Base-by-base conservation (phyloP, 1,140 invertebrate genomes). In the Portunus trituberculatus region DNA sequence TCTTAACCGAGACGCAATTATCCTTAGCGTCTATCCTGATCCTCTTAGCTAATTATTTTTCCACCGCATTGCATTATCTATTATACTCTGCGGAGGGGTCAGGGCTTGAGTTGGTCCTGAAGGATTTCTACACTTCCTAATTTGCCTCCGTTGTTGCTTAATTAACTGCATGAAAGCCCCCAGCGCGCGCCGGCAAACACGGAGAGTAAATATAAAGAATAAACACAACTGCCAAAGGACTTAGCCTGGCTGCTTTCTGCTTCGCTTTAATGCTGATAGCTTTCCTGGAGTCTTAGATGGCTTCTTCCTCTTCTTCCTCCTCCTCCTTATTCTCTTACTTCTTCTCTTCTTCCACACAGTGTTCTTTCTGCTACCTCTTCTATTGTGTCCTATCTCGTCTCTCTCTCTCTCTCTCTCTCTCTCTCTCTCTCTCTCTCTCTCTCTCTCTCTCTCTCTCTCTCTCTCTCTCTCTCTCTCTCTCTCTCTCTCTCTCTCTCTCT, bases 191-290 rank as follows among this genome's bases (percentile, higher is more conserved):
- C 25, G 67, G 67, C 67, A 76, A 76, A 76, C 67, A 76, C 20
- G 20, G 20, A n/a, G 67, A 76, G 67, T 76, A 76, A 76, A 76
- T 76, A n/a, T 76, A 76, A 76, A 76, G 67, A 76, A 76, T n/a
- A 76, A 76, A 76, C 67, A 76, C 67, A 8, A 25, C 67, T 25
- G 67, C 20, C 67, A 76, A n/a, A 76, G 67, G 67, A 76, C 67
- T 76, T 76, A n/a, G 67, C 67, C 67, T 12, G 20, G 67, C 20
- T 76, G 67, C 67, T 76, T 76, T 76, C 67, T n/a, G 67, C 67
- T 76, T 76, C 67, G 67, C 67, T 76, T 76, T 76, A n/a, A 76
- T 76, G 67, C 20, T 76, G 67, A 76, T 76, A n/a, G 67, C 67
- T 76, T 76, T 76, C 67, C 67, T 20, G 25, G 67, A 76, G 31